These are phyloP conservation scores for Equus quagga DNA, from an alignment of 2,113 vertebrate genomes.

Conservation along the genomic window DNA sequence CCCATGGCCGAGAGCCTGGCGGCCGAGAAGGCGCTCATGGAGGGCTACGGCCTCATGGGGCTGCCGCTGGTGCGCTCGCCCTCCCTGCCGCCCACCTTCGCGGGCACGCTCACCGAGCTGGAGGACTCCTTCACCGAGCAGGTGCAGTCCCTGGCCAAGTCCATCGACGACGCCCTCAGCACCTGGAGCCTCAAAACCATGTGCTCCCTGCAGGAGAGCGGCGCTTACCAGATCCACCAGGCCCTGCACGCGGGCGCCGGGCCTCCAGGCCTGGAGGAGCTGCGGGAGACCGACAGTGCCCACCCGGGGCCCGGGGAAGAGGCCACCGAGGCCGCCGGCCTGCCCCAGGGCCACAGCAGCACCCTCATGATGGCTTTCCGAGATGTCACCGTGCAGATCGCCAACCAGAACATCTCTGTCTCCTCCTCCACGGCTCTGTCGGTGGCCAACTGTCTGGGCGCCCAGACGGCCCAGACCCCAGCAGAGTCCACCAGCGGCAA, in stretches of 20 bases:
- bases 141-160: slow-evolving; percentile 98
- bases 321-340: slow-evolving; percentile 88
- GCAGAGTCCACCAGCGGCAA: slow-evolving; percentile 69
- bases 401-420: slow-evolving; percentile 97
- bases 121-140: slow-evolving; percentile 99
- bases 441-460: slow-evolving; percentile 92
- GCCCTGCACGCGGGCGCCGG: slow-evolving; percentile 89
- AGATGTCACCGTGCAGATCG: slow-evolving; percentile 98
- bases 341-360: slow-evolving; percentile 94
- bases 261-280: slow-evolving; percentile 87
- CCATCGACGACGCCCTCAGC: slow-evolving; percentile 97
- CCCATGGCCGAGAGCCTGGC: slow-evolving; percentile 95
- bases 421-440: slow-evolving; percentile 95
- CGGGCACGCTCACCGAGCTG: slow-evolving; percentile 94
- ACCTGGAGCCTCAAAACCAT: slow-evolving; percentile 98
- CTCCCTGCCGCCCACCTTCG: slow-evolving; percentile 92
- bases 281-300: slow-evolving; percentile 88
- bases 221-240: slow-evolving; percentile 94
- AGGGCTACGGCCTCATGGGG: slow-evolving; percentile 94
- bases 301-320: slow-evolving; percentile 86
- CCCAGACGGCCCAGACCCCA: slow-evolving; percentile 60
- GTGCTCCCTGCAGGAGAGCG: slow-evolving; percentile 93
- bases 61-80: slow-evolving; percentile 95
- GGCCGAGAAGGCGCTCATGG: slow-evolving; percentile 94
- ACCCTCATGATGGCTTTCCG: slow-evolving; percentile 99